These are phyloP conservation scores for Drosophila gaucha DNA, from an alignment of 2,888 invertebrate genomes.

Conservation along the genomic window DNA sequence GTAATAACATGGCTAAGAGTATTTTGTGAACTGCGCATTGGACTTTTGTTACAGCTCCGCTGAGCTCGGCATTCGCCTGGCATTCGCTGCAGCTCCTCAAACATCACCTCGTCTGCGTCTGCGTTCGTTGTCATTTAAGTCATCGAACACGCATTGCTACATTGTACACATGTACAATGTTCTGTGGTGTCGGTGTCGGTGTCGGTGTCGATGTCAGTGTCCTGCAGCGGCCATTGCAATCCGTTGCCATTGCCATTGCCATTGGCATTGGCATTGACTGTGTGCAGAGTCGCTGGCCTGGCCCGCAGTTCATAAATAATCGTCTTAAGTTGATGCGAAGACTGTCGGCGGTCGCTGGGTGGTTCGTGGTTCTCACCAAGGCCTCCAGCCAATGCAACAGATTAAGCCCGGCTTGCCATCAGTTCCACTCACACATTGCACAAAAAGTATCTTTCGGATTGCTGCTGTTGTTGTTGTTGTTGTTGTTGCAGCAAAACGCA, in stretches of 20 bases:
- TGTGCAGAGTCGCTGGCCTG: constrained; percentile 24
- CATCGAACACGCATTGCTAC: constrained; percentile 84
- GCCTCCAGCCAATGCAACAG: constrained; percentile 53
- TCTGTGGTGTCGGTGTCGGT: constrained; percentile 15
- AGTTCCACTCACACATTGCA: constrained; percentile 37
- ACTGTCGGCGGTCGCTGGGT: constrained; percentile 63
- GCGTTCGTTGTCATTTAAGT: constrained; percentile 74
- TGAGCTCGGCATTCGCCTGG: too few species aligned
- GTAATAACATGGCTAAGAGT: constrained; percentile 78
- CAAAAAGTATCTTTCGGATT: constrained; percentile 29
- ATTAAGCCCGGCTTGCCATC: constrained; percentile 51
- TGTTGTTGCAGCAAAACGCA: constrained; percentile 29
- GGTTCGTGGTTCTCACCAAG: constrained; percentile 53
- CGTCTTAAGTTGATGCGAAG: constrained; percentile 76
- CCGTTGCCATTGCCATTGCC: constrained; percentile 39
- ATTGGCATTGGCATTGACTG: constrained; percentile 26
- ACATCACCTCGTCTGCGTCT: constrained; percentile 14
- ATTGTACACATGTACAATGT: constrained; percentile 63
- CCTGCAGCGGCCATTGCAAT: constrained; percentile 68
- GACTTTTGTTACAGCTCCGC: constrained; percentile 23
- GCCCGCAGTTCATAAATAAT: constrained; percentile 79
- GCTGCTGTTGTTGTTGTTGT: constrained; percentile 18
- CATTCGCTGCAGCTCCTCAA: constrained; percentile 11
- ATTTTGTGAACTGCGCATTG: constrained; percentile 63
- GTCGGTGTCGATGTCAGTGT: constrained; percentile 66